These are phyloP conservation scores for Callospermophilus lateralis DNA, from an alignment of 2,113 vertebrate genomes.

Conservation along the genomic window DNA sequence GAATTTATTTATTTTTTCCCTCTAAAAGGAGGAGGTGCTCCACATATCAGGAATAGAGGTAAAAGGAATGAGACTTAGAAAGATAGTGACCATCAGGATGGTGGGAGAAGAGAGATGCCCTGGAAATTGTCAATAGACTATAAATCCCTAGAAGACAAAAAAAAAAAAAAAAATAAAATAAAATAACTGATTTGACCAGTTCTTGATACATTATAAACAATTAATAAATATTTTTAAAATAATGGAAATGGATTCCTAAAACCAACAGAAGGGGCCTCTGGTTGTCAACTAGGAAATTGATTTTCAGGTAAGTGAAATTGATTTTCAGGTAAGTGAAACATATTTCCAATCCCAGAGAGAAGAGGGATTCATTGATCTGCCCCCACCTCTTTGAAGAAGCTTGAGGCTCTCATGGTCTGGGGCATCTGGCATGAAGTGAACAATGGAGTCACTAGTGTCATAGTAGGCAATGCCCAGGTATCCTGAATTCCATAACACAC, in stretches of 20 bases:
- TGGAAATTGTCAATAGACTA: neutral
- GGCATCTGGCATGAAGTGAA: conserved; percentile 94
- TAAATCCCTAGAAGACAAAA: neutral
- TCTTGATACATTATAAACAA: neutral
- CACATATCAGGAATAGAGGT: neutral
- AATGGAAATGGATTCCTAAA: conserved; percentile 6
- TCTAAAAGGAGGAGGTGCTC: neutral
- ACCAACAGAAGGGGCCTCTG: neutral
- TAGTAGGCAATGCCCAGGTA: conserved; percentile 94
- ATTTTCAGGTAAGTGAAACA: neutral
- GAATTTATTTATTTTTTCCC: neutral
- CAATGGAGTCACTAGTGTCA: conserved; percentile 91
- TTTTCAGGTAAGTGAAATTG: neutral
- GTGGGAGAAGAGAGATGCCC: neutral
- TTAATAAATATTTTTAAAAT: neutral
- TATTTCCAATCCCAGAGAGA: neutral
- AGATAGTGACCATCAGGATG: neutral
- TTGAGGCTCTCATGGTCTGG: conserved; percentile 91
- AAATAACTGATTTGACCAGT: neutral
- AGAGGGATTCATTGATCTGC: neutral
- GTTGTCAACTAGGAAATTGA: neutral
- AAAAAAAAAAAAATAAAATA: no score
- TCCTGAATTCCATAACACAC: conserved; percentile 91
- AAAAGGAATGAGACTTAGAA: neutral
- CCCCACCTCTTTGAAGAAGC: conserved; percentile 92